Evolutionary conservation across 2,888 invertebrate species (phyloP), one percentile per base, ranked within the genome.

Genomic region (Meghimatium bilineatum): DNA sequence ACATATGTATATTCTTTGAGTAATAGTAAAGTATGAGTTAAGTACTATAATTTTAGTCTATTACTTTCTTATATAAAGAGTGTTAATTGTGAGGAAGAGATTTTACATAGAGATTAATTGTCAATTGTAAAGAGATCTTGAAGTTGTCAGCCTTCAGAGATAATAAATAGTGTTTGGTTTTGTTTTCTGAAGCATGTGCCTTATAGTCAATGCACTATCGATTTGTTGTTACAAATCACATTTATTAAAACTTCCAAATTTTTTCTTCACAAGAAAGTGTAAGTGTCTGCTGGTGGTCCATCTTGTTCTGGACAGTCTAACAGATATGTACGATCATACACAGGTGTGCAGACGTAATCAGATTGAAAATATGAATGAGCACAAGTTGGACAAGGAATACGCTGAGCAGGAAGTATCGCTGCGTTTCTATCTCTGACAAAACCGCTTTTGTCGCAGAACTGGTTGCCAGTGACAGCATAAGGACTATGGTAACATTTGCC

Each of bases 241-340:
- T 32, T 36, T 14, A 20, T 36, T 14, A 1, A 10, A 36, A 36
- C 3, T 71, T 3, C 5, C 38, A 71, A 23, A 5, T 26, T 23
- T n/a, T 49, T 36, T 17, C 5, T 38, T 74, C 63, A 83, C 71
- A 83, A 74, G 44, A 83, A 83, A 0, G 83, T 83, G 44, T 83
- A 83, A 20, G 78, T 60, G 67, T 83, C 79, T 8, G 63, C 78
- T 29, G 78, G 83, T 1, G 83, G 83, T 17, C 83, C 83, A 32
- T 83, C 79, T 49, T 83, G 83, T n/a, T 60, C 56, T 29, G 83
- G 83, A 32, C 83, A 83, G 34, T 83, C 83, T 26, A 72, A 49
- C 20, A 83, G 32, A 74, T 83, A 83, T 49, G 72, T 79, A 17
- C 78, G 49, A 44, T 83, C 44, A 63, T 69, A 83, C 3, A 83